Conservation (phyloP, 2,113 vertebrate genomes). For the Junco hyemalis region DNA sequence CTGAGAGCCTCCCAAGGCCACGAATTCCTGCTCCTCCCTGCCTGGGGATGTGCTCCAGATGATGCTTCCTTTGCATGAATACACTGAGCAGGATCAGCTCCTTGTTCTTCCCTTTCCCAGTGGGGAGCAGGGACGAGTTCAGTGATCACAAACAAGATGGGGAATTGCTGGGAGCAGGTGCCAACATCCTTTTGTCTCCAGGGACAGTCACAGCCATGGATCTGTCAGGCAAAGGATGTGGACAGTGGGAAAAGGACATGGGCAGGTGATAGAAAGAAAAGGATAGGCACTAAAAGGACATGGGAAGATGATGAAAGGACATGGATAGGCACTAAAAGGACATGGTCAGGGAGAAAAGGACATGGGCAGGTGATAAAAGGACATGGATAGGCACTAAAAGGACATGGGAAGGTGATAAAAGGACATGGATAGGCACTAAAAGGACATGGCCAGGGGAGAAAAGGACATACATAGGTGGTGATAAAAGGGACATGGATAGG, state of each 20-base stretch:
- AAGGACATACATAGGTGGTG: neutral
- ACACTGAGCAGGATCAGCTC: neutral
- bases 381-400: neutral
- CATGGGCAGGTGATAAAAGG: neutral
- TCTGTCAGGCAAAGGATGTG: neutral
- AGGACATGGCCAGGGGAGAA: too few species aligned
- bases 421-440: neutral
- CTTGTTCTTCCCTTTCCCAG: neutral
- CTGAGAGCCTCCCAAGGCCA: neutral
- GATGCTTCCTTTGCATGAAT: neutral
- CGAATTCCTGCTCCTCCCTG: neutral
- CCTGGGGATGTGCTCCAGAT: neutral
- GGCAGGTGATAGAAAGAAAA: neutral
- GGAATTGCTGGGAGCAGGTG: neutral
- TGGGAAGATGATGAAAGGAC: too few species aligned
- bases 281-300: neutral
- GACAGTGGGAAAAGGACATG: neutral
- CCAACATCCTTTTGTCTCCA: neutral
- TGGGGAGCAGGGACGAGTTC: neutral
- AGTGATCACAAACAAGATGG: neutral
- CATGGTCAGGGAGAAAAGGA: neutral
- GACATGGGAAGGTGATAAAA: neutral
- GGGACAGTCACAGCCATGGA: neutral
- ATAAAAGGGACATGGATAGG: too few species aligned
- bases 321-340: accelerated